phyloP scores from a whole-genome alignment of 64 coral and sea anemone genomes.

The Hydrozoanthus tunicans region DNA sequence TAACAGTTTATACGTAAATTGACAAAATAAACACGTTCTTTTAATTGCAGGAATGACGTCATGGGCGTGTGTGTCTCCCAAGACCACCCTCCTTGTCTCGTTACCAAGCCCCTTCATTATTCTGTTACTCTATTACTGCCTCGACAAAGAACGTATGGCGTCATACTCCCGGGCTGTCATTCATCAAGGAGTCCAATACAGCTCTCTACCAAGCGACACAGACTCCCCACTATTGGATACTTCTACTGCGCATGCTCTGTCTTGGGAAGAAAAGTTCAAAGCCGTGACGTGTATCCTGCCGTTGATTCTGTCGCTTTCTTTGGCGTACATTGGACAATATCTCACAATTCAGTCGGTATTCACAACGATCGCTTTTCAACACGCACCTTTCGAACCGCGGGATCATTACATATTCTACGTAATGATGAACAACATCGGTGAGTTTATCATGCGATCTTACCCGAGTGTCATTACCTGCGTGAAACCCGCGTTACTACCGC shows the following conservation, averaged over 20 bases:
- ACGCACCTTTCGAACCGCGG: constrained; percentile 72
- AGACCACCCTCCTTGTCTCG: constrained; percentile 57
- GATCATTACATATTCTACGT: constrained; percentile 88
- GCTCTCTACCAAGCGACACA: constrained; percentile 33
- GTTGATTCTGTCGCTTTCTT: constrained; percentile 54
- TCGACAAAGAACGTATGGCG: constrained; percentile 81
- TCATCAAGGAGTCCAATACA: constrained; percentile 63
- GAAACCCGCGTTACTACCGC: constrained; percentile 43
- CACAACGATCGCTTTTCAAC: constrained; percentile 74
- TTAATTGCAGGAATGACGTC: constrained; percentile 73
- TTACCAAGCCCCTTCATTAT: constrained; percentile 59
- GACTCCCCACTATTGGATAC: constrained; percentile 2
- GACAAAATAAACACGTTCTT: too few species aligned
- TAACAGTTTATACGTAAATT: too few species aligned
- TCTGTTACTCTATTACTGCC: constrained; percentile 76
- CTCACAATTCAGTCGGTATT: constrained; percentile 82
- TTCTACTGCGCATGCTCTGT: constrained; percentile 12
- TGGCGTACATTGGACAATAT: constrained; percentile 71
- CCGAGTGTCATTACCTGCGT: constrained; percentile 62
- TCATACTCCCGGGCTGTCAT: constrained; percentile 63
- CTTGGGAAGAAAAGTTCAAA: constrained; percentile 67
- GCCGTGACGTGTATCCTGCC: constrained; percentile 69
- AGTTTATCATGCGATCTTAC: constrained; percentile 71
- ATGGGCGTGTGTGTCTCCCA: constrained; percentile 74
- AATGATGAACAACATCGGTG: constrained; percentile 65